A percentile compares a stretch with the other conserved stretches of the same genome.
phyloP scores from a whole-genome alignment of 1,140 invertebrate genomes.

The Halesus radiatus region DNA sequence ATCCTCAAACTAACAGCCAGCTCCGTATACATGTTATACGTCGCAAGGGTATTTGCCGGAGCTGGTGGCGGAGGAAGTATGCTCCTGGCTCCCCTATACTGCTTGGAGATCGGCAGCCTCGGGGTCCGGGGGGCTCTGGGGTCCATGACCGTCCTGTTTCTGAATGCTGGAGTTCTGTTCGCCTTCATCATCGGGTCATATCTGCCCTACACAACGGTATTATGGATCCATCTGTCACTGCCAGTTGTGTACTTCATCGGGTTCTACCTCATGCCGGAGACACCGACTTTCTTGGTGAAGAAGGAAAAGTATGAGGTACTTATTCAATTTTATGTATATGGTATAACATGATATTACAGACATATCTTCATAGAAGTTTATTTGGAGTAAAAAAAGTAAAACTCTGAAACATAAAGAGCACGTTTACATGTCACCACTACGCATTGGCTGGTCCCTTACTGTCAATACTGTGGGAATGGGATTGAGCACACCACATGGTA shows the following conservation, averaged over 20 bases:
- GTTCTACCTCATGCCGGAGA: conserved; percentile 70
- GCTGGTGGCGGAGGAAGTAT: conserved; percentile 63
- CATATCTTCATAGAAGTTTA: no score
- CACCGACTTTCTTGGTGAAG: conserved; percentile 69
- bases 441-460: no score
- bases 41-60: conserved; percentile 64
- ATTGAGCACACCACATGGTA: no score
- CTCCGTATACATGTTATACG: conserved; percentile 60
- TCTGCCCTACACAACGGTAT: conserved; percentile 64
- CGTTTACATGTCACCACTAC: no score
- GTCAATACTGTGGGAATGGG: no score
- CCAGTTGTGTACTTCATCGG: conserved; percentile 64
- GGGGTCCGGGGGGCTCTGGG: conserved; percentile 67
- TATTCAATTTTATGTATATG: no score
- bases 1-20: conserved; percentile 62
- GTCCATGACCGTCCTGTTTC: conserved; percentile 68
- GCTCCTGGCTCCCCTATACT: conserved; percentile 65
- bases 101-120: conserved; percentile 65
- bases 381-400: no score
- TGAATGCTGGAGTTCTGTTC: conserved; percentile 69
- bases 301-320: conserved; percentile 65
- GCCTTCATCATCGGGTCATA: conserved; percentile 69
- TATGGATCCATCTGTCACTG: conserved; percentile 67
- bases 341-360: no score
- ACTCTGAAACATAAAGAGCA: no score